Evolutionary conservation across 1,140 invertebrate species (phyloP).

Genomic region (Eueides isabella): DNA sequence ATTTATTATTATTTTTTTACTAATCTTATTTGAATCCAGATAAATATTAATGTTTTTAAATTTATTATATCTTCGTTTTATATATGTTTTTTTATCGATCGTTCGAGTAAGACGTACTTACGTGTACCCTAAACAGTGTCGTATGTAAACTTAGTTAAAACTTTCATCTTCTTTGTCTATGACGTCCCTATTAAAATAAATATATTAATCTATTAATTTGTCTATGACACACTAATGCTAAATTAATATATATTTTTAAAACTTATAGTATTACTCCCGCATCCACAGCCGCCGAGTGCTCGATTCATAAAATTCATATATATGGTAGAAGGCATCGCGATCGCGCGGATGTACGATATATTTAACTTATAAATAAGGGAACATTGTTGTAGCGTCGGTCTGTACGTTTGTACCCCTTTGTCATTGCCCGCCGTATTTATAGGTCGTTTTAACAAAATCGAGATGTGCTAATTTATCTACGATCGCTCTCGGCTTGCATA

Average conservation of each 20-base stretch:
- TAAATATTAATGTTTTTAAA: conserved; percentile 8
- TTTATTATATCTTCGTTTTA: not conserved
- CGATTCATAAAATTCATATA: conserved; percentile 78
- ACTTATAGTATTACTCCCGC: conserved; percentile 24
- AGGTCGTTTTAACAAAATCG: conserved; percentile 53
- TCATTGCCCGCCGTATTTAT: conserved; percentile 63
- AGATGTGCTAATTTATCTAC: conserved; percentile 56
- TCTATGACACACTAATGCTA: no score
- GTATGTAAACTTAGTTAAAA: no score
- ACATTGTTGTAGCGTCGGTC: conserved; percentile 64
- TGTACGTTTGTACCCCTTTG: conserved; percentile 60
- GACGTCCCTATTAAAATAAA: no score
- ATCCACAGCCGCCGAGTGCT: conserved; percentile 51
- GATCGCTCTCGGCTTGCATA: conserved; percentile 32
- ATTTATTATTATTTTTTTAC: not conserved
- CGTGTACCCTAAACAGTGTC: no score
- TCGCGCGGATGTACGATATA: conserved; percentile 65
- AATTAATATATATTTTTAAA: conserved; percentile 10
- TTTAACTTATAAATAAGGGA: conserved; percentile 70
- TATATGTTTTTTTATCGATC: no score
- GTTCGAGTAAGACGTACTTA: no score
- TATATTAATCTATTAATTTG: no score
- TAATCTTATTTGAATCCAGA: not conserved
- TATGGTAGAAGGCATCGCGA: conserved; percentile 68
- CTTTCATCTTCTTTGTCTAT: no score